Evolutionary conservation across 2,797 vertebrate genomes (phyloP).

Genomic region (Fratercula arctica): DNA sequence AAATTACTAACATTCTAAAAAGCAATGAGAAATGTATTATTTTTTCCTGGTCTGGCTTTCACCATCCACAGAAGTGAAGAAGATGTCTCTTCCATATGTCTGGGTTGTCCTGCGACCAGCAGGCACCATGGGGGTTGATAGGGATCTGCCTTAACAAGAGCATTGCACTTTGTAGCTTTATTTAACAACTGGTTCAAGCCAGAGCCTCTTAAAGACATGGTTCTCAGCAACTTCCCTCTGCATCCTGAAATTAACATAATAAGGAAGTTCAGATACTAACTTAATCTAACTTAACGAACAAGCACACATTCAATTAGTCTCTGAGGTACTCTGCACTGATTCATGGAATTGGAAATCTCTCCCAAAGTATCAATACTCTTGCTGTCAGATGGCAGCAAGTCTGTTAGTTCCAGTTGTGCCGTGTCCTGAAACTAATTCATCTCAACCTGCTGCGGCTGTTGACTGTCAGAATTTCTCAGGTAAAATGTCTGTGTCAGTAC

Average conservation of each 20-base stretch:
- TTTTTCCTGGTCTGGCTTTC: background rate
- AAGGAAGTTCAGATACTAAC: constrained; percentile 51
- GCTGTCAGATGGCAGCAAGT: constrained; percentile 3
- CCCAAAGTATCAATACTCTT: constrained; percentile 34
- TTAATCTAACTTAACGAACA: constrained; percentile 57
- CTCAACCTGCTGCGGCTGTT: background rate
- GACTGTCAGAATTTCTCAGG: background rate
- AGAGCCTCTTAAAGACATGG: constrained; percentile 12
- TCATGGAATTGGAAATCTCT: constrained; percentile 47
- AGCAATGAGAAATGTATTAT: background rate
- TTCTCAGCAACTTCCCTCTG: constrained; percentile 32
- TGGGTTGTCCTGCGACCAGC: background rate
- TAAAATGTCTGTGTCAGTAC: background rate
- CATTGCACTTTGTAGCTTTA: background rate
- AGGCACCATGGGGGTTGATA: background rate
- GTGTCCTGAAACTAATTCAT: background rate
- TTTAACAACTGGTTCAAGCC: constrained; percentile 28
- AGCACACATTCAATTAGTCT: constrained; percentile 39
- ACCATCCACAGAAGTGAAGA: background rate
- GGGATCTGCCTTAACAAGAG: constrained; percentile 9
- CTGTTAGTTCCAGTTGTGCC: background rate
- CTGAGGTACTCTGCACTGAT: constrained; percentile 9
- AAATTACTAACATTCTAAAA: background rate
- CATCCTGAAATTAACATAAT: constrained; percentile 58
- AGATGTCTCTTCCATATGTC: background rate